Conservation (phyloP, 1,140 invertebrate species). For the Pomacea maculata region DNA sequence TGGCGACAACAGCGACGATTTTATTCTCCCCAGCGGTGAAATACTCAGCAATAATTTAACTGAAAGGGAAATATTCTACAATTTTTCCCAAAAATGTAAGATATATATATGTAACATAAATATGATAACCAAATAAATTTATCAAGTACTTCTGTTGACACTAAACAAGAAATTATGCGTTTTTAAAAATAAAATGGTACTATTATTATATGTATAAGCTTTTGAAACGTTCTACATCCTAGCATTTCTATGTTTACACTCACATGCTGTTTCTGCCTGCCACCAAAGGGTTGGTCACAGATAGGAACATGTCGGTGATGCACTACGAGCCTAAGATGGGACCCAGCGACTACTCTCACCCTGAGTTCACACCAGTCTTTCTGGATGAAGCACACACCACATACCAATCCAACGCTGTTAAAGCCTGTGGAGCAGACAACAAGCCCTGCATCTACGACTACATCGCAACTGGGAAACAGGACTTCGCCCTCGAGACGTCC, state of each 20-base stretch:
- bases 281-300: slow-evolving; percentile 35
- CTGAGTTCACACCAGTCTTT: slow-evolving; percentile 34
- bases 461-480: slow-evolving; percentile 32
- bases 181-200: too few species aligned
- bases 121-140: too few species aligned
- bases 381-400: slow-evolving; percentile 28
- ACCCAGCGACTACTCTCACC: slow-evolving; percentile 26
- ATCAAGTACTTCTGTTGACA: too few species aligned
- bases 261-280: too few species aligned
- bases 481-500: slow-evolving; percentile 27
- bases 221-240: too few species aligned
- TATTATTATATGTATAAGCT: too few species aligned
- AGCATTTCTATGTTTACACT: too few species aligned
- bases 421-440: slow-evolving; percentile 30
- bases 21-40: slow-evolving; percentile 33
- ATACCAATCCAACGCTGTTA: slow-evolving; percentile 7
- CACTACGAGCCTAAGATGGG: slow-evolving; percentile 21
- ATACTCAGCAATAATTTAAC: slow-evolving; percentile 23
- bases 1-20: slow-evolving; percentile 38
- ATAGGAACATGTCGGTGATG: slow-evolving; percentile 27
- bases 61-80: slow-evolving; percentile 37
- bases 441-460: slow-evolving; percentile 40
- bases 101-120: background rate
- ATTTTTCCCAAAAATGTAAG: slow-evolving; percentile 33
- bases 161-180: too few species aligned